Percentiles rank a stretch among this genome's conserved stretches.
Conservation (phyloP, 1,140 invertebrate species). For the Drosophila lacertosa region DNA sequence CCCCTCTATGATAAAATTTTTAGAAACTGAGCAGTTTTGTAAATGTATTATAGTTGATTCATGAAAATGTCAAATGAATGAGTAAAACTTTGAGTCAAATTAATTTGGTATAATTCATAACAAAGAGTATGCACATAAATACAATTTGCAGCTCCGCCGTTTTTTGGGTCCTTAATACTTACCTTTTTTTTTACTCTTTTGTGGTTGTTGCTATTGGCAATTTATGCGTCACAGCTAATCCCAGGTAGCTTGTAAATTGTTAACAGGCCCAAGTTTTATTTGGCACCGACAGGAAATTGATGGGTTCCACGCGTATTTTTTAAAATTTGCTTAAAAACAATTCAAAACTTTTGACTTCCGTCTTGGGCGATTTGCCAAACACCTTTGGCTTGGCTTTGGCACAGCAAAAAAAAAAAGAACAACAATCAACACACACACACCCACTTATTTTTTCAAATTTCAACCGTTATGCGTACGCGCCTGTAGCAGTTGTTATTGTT, state of each 20-base stretch:
- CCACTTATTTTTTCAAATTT: constrained; percentile 35
- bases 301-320: constrained; percentile 6
- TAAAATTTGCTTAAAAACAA: constrained; percentile 8
- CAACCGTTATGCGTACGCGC: constrained; percentile 41
- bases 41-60: too few species aligned
- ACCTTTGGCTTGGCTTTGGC: constrained; percentile 30
- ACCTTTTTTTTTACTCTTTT: constrained; percentile 38
- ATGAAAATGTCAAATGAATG: too few species aligned
- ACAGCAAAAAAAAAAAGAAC: constrained; percentile 36
- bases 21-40: too few species aligned
- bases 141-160: too few species aligned
- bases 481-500: constrained; percentile 20
- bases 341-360: constrained; percentile 24
- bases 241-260: constrained; percentile 38
- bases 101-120: too few species aligned
- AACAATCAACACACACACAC: constrained; percentile 32
- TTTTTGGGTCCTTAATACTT: constrained; percentile 32
- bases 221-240: constrained; percentile 34
- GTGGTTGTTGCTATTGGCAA: constrained; percentile 27
- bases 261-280: constrained; percentile 15
- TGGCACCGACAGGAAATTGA: not conserved
- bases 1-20: too few species aligned
- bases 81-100: too few species aligned
- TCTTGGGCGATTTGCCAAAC: constrained; percentile 16
- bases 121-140: too few species aligned